These are phyloP conservation scores for Oenanthe oenanthe DNA, from an alignment of 2,113 vertebrate species.

Conservation along the genomic window DNA sequence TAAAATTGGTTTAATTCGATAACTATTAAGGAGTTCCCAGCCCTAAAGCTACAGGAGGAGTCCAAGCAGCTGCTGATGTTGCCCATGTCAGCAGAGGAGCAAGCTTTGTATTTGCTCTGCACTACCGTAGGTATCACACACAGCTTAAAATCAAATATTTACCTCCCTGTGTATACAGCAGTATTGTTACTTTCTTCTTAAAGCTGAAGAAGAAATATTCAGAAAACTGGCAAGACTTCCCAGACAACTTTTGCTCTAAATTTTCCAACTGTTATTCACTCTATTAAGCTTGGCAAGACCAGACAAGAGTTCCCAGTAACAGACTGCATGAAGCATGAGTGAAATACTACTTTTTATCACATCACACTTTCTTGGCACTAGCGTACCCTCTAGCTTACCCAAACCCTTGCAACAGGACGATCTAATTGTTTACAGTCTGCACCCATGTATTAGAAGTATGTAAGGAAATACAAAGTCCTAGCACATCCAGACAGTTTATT, in stretches of 20 bases:
- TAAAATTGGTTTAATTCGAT: neutral
- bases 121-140: neutral
- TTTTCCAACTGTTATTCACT: neutral
- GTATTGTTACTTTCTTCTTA: neutral
- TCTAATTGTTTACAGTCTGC: neutral
- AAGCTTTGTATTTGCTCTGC: neutral
- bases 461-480: neutral
- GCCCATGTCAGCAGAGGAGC: fast-evolving
- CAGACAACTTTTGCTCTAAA: neutral
- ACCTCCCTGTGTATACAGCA: neutral
- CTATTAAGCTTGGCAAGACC: neutral
- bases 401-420: neutral
- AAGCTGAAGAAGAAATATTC: neutral
- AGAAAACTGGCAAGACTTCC: neutral
- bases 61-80: neutral
- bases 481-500: neutral
- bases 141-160: neutral
- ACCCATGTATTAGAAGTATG: neutral
- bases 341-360: neutral
- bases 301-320: neutral
- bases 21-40: neutral
- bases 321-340: neutral
- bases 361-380: neutral
- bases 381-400: neutral
- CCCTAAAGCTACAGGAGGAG: neutral